phyloP scores from a whole-genome alignment of 53 echinoderm and acorn worm genomes.

The Apostichopus leukothele region DNA sequence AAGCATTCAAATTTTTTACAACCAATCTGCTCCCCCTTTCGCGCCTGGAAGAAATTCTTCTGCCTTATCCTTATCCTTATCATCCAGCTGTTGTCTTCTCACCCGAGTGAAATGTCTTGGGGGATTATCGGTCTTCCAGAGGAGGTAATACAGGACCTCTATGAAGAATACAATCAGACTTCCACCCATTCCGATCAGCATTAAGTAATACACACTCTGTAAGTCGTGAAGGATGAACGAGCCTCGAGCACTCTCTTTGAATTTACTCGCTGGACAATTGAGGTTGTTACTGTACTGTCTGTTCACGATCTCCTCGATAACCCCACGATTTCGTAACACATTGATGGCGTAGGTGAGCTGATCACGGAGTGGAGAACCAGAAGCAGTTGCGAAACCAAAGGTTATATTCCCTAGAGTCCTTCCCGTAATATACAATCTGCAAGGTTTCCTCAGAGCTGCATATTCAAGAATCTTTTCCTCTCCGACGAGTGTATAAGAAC shows the following conservation, averaged over 20 bases:
- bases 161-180: constrained; percentile 75
- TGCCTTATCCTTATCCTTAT: no score
- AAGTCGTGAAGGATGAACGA: constrained; percentile 85
- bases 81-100: no score
- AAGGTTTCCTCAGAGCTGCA: constrained; percentile 76
- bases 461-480: constrained; percentile 76
- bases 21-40: no score
- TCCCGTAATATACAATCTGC: constrained; percentile 72
- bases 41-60: no score
- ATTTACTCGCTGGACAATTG: constrained; percentile 59
- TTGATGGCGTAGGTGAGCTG: constrained; percentile 79
- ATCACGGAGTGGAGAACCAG: constrained; percentile 90
- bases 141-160: constrained; percentile 64
- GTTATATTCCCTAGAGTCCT: constrained; percentile 74
- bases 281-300: constrained; percentile 59
- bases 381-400: constrained; percentile 76
- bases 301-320: constrained; percentile 51
- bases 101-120: no score
- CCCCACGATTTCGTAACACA: constrained; percentile 54
- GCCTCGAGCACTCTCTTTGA: constrained; percentile 65
- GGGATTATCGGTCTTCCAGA: neutral
- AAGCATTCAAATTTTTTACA: no score
- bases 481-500: constrained; percentile 77
- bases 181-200: constrained; percentile 69
- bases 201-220: constrained; percentile 76